Conservation (phyloP, 2,797 vertebrate genomes). For the Lagorchestes hirsutus region DNA sequence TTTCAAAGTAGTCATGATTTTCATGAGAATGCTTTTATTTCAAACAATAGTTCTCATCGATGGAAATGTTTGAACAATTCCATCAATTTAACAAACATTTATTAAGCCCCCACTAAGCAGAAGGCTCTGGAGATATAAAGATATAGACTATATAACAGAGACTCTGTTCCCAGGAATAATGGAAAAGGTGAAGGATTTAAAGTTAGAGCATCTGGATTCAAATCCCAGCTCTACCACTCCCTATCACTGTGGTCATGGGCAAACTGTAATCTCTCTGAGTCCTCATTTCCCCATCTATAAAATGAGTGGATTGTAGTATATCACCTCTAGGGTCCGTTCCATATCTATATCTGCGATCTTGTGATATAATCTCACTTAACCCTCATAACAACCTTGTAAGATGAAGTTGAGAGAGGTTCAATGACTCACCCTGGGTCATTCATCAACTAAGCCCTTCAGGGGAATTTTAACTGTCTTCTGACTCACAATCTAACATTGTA, state of each 20-base stretch:
- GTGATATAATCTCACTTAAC: too few species aligned
- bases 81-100: neutral
- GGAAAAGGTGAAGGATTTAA: neutral
- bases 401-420: too few species aligned
- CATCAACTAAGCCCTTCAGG: too few species aligned
- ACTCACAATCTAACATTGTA: too few species aligned
- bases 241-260: neutral
- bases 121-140: neutral
- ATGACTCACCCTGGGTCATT: too few species aligned
- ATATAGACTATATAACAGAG: neutral
- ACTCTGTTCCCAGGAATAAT: neutral
- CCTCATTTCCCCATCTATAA: neutral
- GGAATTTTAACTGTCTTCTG: too few species aligned
- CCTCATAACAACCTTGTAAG: too few species aligned
- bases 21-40: neutral
- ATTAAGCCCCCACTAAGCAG: neutral
- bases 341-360: too few species aligned
- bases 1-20: neutral
- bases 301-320: neutral
- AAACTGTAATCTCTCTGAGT: neutral
- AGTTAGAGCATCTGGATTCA: neutral
- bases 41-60: neutral
- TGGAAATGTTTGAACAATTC: neutral
- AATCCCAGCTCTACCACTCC: neutral
- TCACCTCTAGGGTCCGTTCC: neutral